phyloP scores from a whole-genome alignment of 2,797 vertebrate genomes.

The Schizopygopsis pylzovi region DNA sequence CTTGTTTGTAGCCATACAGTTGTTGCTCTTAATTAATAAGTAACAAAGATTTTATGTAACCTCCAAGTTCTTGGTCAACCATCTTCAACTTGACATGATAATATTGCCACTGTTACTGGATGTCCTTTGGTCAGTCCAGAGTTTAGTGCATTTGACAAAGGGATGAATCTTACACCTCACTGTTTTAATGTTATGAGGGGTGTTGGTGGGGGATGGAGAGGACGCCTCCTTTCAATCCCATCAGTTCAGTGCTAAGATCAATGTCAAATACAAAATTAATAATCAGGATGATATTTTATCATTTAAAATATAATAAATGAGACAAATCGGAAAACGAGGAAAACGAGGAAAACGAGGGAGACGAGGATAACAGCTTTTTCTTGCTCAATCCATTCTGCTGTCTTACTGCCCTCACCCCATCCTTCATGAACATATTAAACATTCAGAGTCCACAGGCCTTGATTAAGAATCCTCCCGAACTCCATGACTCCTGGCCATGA shows the following conservation, averaged over 20 bases:
- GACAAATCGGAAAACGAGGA: background rate
- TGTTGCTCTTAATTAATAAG: background rate
- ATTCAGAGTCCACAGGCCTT: constrained; percentile 10
- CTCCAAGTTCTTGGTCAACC: background rate
- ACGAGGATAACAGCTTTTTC: constrained; percentile 30
- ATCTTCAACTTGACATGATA: background rate
- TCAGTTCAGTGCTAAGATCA: constrained; percentile 6
- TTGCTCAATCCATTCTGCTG: constrained; percentile 46
- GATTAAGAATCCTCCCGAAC: constrained; percentile 19
- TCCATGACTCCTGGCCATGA: background rate
- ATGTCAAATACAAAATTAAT: background rate
- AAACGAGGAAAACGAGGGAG: no score
- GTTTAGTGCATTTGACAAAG: background rate
- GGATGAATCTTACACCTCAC: background rate
- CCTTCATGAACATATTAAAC: constrained; percentile 32
- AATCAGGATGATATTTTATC: background rate
- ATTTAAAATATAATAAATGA: background rate
- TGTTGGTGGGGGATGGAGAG: background rate
- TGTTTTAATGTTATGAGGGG: constrained; percentile 10
- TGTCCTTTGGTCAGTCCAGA: background rate
- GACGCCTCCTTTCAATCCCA: background rate
- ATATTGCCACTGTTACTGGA: background rate
- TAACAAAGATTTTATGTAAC: background rate
- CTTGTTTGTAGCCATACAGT: background rate
- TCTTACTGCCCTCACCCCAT: constrained; percentile 19